Percentiles rank a stretch among this genome's conserved stretches.
phyloP scores from a whole-genome alignment of 2,113 vertebrate species.

The Lophochroa leadbeateri region DNA sequence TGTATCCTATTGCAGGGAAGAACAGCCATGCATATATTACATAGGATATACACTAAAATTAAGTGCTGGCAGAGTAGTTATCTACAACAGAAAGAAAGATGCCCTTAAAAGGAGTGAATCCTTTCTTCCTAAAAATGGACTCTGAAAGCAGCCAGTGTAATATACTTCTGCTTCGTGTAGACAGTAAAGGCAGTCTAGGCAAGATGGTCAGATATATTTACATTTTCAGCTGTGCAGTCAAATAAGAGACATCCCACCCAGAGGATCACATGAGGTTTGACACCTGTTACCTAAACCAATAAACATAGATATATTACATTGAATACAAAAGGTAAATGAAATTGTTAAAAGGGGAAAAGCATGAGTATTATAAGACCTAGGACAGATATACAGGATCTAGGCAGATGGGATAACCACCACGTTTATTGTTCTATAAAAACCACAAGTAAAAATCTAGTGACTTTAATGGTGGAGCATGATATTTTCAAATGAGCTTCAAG shows the following conservation, averaged over 20 bases:
- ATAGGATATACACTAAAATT: neutral
- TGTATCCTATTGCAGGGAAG: neutral
- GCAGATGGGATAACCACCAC: fast-evolving
- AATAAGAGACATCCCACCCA: neutral
- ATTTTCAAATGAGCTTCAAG: neutral
- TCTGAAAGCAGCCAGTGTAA: neutral
- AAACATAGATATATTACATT: neutral
- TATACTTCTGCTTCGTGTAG: neutral
- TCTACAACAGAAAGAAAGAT: neutral
- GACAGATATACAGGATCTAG: neutral
- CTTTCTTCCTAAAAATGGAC: constrained; percentile 37
- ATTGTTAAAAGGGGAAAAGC: neutral
- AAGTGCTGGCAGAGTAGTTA: neutral
- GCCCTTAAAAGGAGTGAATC: constrained; percentile 23
- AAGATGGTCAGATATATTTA: neutral
- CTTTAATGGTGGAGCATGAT: neutral
- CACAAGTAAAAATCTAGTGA: neutral
- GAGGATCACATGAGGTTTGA: neutral
- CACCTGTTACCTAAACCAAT: neutral
- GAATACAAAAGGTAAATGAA: neutral
- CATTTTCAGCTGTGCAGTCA: neutral
- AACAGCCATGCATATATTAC: neutral
- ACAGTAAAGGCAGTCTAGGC: neutral
- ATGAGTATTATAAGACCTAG: neutral
- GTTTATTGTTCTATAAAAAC: neutral